phyloP scores from a whole-genome alignment of 1,140 invertebrate species.

The Tachypleus tridentatus region DNA sequence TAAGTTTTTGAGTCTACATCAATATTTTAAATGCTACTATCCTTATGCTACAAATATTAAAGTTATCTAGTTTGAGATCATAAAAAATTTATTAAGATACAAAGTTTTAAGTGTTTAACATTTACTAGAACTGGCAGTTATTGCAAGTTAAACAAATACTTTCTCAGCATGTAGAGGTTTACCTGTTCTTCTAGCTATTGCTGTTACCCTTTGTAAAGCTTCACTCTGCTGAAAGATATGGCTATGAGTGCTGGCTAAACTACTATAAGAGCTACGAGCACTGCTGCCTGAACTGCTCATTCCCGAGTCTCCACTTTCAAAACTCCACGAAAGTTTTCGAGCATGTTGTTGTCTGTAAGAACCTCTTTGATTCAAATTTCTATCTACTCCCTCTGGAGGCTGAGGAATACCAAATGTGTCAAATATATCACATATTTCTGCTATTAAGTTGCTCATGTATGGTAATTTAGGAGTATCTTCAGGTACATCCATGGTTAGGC shows the following conservation, averaged over 20 bases:
- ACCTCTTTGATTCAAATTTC: conserved; percentile 19
- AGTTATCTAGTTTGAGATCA: too few relatives aligned
- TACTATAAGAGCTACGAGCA: conserved; percentile 20
- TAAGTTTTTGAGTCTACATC: too few relatives aligned
- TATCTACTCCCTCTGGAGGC: conserved; percentile 8
- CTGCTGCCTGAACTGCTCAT: conserved; percentile 19
- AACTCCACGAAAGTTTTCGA: conserved; percentile 19
- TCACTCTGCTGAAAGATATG: conserved; percentile 45
- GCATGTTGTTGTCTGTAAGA: conserved; percentile 27
- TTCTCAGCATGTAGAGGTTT: neutral
- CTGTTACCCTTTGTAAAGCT: conserved; percentile 59
- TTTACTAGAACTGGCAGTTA: too few relatives aligned
- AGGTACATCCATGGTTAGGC: conserved; percentile 76
- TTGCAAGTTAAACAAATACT: too few relatives aligned
- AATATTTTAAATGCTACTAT: too few relatives aligned
- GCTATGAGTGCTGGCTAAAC: conserved; percentile 20
- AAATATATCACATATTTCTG: conserved; percentile 67
- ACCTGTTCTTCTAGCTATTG: conserved; percentile 53
- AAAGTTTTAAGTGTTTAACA: too few relatives aligned
- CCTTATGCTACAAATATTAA: too few relatives aligned
- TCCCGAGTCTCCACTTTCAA: conserved; percentile 18
- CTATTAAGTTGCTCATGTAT: conserved; percentile 67
- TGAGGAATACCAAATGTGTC: conserved; percentile 37
- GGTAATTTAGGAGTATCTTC: conserved; percentile 93
- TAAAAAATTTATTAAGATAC: too few relatives aligned